These are phyloP conservation scores for Biston stratarius DNA, from an alignment of 2,888 invertebrate genomes.

Conservation along the genomic window DNA sequence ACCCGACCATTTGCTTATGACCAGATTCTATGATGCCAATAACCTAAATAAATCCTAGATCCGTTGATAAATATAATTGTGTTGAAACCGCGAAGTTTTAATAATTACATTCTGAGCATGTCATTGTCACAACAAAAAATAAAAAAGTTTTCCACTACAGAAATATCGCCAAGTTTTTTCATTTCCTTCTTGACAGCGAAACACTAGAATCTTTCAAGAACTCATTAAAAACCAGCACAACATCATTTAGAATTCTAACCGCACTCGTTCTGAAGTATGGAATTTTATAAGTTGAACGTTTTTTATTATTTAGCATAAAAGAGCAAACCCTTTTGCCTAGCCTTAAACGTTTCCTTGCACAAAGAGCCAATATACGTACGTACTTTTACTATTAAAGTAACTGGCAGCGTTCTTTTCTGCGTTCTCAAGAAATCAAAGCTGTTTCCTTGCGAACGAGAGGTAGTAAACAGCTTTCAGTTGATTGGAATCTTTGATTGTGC, in stretches of 20 bases:
- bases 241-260: background rate
- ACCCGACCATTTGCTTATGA: no score
- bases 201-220: no score
- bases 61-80: no score
- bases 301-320: background rate
- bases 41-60: no score
- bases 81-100: no score
- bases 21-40: no score
- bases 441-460: conserved; percentile 50
- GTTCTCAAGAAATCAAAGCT: conserved; percentile 32
- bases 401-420: background rate
- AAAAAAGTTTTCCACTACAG: no score
- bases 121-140: no score
- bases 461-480: conserved; percentile 55
- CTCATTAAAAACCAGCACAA: background rate
- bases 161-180: no score
- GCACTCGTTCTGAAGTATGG: background rate
- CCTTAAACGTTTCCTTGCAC: background rate
- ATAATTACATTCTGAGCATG: no score
- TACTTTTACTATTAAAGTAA: background rate
- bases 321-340: background rate
- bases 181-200: no score
- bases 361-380: background rate
- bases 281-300: background rate
- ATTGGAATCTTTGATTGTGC: conserved; percentile 56